Evolutionary conservation across 1,140 invertebrate genomes (phyloP).

Genomic region (Charaxes varanes): DNA sequence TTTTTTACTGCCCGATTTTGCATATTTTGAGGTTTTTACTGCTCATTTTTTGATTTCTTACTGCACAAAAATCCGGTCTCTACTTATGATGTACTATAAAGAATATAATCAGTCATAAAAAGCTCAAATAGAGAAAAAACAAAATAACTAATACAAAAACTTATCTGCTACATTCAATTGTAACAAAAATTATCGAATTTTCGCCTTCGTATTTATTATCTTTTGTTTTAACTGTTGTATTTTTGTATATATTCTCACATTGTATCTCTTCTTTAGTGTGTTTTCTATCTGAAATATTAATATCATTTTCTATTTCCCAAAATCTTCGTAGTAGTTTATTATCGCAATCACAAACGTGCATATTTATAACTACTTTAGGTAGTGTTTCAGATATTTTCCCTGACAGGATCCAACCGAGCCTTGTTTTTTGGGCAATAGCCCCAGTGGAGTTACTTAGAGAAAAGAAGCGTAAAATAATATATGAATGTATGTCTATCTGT

Average conservation of each 20-base stretch:
- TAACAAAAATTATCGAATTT: too few relatives aligned
- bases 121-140: too few relatives aligned
- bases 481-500: too few relatives aligned
- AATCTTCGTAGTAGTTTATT: slow-evolving; percentile 1
- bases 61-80: too few relatives aligned
- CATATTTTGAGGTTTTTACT: too few relatives aligned
- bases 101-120: too few relatives aligned
- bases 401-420: background rate
- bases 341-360: background rate
- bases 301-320: slow-evolving; percentile 8
- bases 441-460: background rate
- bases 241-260: slow-evolving; percentile 4
- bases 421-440: background rate
- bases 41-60: too few relatives aligned
- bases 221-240: background rate
- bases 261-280: background rate
- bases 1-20: too few relatives aligned
- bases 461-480: too few relatives aligned
- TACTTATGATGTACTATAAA: too few relatives aligned
- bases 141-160: too few relatives aligned
- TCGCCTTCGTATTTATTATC: slow-evolving; percentile 17
- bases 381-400: background rate
- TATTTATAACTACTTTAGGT: background rate
- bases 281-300: background rate
- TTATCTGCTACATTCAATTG: too few relatives aligned